These are phyloP conservation scores for Cryptotis parvus DNA, from an alignment of 2,113 vertebrate species.

Conservation along the genomic window DNA sequence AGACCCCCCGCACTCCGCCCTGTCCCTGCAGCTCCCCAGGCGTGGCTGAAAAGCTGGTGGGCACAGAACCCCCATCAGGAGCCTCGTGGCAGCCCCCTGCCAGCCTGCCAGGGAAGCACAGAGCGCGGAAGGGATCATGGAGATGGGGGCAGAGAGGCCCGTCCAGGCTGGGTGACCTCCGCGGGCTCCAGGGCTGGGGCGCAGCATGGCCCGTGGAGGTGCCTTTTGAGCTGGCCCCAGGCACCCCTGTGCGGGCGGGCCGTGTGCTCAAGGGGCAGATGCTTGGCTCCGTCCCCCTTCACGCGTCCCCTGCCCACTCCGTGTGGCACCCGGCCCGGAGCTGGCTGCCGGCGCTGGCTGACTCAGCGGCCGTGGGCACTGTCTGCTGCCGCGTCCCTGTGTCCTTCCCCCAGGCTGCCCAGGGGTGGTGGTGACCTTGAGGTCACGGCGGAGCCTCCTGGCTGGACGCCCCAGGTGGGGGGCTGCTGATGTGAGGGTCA, in stretches of 20 bases:
- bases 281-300: neutral
- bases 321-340: conserved; percentile 34
- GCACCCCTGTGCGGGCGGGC: too few relatives aligned
- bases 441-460: neutral
- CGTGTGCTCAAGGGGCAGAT: neutral
- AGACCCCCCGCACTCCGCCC: fast-evolving
- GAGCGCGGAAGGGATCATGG: neutral
- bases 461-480: too few relatives aligned
- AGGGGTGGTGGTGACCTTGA: neutral
- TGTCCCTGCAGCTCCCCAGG: neutral
- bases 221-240: too few relatives aligned
- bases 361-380: conserved; percentile 41
- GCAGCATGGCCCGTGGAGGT: too few relatives aligned
- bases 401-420: neutral
- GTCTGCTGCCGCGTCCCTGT: neutral
- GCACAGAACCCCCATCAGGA: neutral
- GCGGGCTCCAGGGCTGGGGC: too few relatives aligned
- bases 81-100: fast-evolving
- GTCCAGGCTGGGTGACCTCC: neutral
- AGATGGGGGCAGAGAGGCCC: neutral
- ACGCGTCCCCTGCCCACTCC: neutral
- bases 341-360: conserved; percentile 57
- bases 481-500: neutral
- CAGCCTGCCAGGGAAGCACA: too few relatives aligned
- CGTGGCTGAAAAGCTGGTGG: too few relatives aligned